Evolutionary conservation across 2,113 vertebrate genomes (phyloP).

Genomic region (Meles meles): DNA sequence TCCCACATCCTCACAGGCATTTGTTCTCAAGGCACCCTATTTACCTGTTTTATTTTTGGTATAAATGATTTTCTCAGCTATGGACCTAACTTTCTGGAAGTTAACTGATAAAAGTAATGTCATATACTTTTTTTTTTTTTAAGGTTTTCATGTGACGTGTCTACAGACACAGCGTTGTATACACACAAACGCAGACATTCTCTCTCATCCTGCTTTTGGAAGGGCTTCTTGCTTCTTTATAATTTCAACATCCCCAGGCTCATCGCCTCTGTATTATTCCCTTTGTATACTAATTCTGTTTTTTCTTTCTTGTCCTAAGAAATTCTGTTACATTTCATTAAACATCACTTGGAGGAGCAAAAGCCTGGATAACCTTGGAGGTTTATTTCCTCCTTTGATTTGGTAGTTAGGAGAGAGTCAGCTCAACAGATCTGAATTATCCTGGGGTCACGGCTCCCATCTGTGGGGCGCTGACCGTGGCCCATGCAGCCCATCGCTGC

Average conservation of each 20-base stretch:
- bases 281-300: not conserved
- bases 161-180: not conserved
- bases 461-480: not conserved
- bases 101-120: not conserved
- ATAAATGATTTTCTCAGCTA: not conserved
- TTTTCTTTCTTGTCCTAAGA: not conserved
- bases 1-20: not conserved
- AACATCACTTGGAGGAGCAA: not conserved
- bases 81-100: not conserved
- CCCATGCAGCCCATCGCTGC: accelerated
- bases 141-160: not conserved
- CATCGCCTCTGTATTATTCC: not conserved
- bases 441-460: not conserved
- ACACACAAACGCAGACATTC: not conserved
- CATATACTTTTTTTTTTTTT: not conserved
- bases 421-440: not conserved
- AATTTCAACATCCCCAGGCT: not conserved
- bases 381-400: not conserved
- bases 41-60: not conserved
- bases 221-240: not conserved
- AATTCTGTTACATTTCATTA: not conserved
- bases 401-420: not conserved
- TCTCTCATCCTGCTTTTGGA: not conserved
- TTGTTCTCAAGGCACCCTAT: not conserved
- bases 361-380: not conserved